A percentile compares a stretch with the other conserved stretches of the same genome.
phyloP scores from a whole-genome alignment of 2,888 invertebrate species.

The Lasioglossum leucozonium region DNA sequence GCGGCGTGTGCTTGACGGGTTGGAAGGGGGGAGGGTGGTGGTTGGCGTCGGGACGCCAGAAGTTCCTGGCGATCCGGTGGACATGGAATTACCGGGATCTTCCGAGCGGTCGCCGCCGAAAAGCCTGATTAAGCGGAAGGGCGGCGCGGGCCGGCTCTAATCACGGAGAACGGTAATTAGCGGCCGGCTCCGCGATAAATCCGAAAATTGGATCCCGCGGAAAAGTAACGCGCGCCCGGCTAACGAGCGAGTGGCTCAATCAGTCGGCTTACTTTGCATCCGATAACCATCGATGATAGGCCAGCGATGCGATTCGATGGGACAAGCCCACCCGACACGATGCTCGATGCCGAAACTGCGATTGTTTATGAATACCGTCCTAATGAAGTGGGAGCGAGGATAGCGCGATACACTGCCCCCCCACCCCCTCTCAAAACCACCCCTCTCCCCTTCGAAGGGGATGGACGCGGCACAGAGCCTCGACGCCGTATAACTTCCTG shows the following conservation, averaged over 20 bases:
- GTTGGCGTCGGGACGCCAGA: background rate
- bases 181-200: conserved; percentile 18
- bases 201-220: conserved; percentile 36
- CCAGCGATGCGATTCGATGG: background rate
- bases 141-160: conserved; percentile 11
- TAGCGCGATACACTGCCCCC: background rate
- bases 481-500: conserved; percentile 69
- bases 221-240: conserved; percentile 11
- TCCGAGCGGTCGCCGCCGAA: background rate
- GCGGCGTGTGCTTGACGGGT: background rate
- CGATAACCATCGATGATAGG: conserved; percentile 52
- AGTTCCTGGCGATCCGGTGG: background rate
- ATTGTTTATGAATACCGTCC: conserved; percentile 66
- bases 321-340: background rate
- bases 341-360: conserved; percentile 24
- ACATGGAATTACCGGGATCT: background rate
- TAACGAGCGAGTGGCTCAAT: conserved; percentile 44
- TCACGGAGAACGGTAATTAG: conserved; percentile 34
- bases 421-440: too few species aligned
- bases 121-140: conserved; percentile 13
- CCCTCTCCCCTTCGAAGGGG: conserved; percentile 28
- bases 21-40: too few species aligned
- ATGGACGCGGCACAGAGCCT: conserved; percentile 53
- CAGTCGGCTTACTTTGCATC: conserved; percentile 34
- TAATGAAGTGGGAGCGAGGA: conserved; percentile 60